Evolutionary conservation across 2,113 vertebrate genomes (phyloP), one percentile per base, ranked within the genome.

Genomic region (Phoxinus phoxinus): DNA sequence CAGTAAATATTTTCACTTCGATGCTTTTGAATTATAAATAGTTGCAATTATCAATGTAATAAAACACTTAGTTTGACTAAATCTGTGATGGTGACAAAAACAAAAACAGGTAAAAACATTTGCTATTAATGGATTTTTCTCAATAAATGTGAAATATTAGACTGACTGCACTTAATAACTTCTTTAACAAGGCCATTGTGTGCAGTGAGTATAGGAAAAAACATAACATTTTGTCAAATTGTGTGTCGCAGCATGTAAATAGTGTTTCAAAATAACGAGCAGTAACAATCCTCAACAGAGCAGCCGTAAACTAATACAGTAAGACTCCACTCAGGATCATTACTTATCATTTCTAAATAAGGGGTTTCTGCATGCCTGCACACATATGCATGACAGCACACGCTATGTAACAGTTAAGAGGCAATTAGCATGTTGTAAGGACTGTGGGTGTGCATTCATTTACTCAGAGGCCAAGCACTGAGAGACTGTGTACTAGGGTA

Each of bases 371-470:
- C n/a, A 23, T 51, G 58, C 75, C 59, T 65, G 9, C 74, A 77
- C 72, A 69, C 48, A 76, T 17, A 87, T 84, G 59, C 83, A 79
- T 87, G 86, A 90, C 61, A 90, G 84, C 84, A 90, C 89, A 92
- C 84, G 7, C 61, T 51, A 32, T 71, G 53, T 32, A 32, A 80
- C 58, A 90, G 72, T 67, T 90, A 91, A 91, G 88, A 90, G 89
- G 81, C 90, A 93, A 91, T 93, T 90, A 91, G 88, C 85, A 13
- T 71, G 86, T 71, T 88, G 87, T 84, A 88, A 84, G 86, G 83
- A 78, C 63, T 75, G 27, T 67, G 63, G 84, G 65, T 35, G 74
- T 81, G 84, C 69, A 75, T 85, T 80, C 37, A 82, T 48, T 59
- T 67, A 67, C 83, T 58, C 53, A 81, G 74, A 88, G 65, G 58